Base-by-base conservation (phyloP, 2,888 invertebrate genomes). In the Folsomia candida region DNA sequence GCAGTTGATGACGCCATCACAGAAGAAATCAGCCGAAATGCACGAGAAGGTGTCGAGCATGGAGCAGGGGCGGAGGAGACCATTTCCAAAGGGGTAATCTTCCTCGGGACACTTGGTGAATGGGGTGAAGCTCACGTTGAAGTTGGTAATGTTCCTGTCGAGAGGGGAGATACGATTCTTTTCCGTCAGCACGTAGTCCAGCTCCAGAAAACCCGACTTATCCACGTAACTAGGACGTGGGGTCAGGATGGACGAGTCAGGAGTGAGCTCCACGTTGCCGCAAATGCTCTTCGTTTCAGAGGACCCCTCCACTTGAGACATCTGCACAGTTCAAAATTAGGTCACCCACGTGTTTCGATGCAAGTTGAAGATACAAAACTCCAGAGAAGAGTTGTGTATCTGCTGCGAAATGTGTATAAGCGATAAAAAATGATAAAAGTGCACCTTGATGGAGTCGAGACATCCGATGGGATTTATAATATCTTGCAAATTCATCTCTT, bases 71-170 rank as follows among this genome's bases (percentile, higher is more conserved):
- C 11, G 2, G 2, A 20, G 6, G 2, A 51, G 51, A 2, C 6
- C 26, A 25, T 64, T 64, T 47, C 64, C 64, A 29, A 51, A 64
- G 25, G 64, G 64, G 25, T 51, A 64, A 14, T 47, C 64, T 3
- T 51, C 51, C 25, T 64, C 64, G 14, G 64, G 64, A 24, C 64
- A 64, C 51, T 64, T 51, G 24, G 51, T 47, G 64, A 64, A 64
- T 3, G 64, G 64, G 24, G 64, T 64, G 47, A 64, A 20, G 26
- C 64, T 64, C 3, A 64, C 24, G 51, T 64, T 64, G 25, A 64
- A 64, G 20, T 64, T 64, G 4, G 27, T 25, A 25, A 60, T 60
- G 51, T 47, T 6, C 11, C 9, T n/a, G 20, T 51, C 64, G 26
- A 22, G 51, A 29, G 9, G 2, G 51, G 27, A 3, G 9, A 64